Percentiles rank a stretch among this genome's conserved stretches.
Evolutionary conservation across 2,797 vertebrate species (phyloP).

Genomic region (Hippocampus kuda): DNA sequence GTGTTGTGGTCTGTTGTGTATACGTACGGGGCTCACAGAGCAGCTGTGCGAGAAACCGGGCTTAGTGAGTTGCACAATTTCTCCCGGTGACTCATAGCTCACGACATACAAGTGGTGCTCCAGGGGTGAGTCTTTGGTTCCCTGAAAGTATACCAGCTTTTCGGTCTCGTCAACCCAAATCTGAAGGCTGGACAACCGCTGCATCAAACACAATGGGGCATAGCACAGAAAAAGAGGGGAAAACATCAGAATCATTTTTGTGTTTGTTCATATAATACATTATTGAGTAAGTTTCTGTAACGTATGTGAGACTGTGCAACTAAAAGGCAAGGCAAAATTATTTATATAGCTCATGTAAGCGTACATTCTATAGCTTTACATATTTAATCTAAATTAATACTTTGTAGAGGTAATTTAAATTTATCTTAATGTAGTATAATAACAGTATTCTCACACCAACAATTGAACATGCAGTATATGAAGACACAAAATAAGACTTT

Average conservation of each 20-base stretch:
- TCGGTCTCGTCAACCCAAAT: constrained; percentile 81
- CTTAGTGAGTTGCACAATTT: constrained; percentile 78
- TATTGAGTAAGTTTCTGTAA: background rate
- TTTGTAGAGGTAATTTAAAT: background rate
- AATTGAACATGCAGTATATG: background rate
- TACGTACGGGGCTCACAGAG: constrained; percentile 79
- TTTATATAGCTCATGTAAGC: too few relatives aligned
- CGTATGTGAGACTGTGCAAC: too few relatives aligned
- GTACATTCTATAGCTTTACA: too few relatives aligned
- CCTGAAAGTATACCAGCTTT: constrained; percentile 84
- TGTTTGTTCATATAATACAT: background rate
- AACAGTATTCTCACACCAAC: background rate
- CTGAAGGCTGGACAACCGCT: constrained; percentile 61
- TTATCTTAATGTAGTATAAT: background rate
- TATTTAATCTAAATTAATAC: too few relatives aligned
- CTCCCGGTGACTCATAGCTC: constrained; percentile 71
- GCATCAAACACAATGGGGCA: constrained; percentile 10
- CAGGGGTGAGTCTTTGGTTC: constrained; percentile 81
- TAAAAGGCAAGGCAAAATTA: too few relatives aligned
- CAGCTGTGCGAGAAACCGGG: constrained; percentile 84
- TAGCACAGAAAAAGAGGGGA: background rate
- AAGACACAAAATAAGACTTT: background rate
- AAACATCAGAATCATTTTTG: background rate
- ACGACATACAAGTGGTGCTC: constrained; percentile 87
- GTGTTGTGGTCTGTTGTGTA: background rate